These are phyloP conservation scores for Syrrhaptes paradoxus DNA, from an alignment of 2,113 vertebrate genomes.

Conservation along the genomic window DNA sequence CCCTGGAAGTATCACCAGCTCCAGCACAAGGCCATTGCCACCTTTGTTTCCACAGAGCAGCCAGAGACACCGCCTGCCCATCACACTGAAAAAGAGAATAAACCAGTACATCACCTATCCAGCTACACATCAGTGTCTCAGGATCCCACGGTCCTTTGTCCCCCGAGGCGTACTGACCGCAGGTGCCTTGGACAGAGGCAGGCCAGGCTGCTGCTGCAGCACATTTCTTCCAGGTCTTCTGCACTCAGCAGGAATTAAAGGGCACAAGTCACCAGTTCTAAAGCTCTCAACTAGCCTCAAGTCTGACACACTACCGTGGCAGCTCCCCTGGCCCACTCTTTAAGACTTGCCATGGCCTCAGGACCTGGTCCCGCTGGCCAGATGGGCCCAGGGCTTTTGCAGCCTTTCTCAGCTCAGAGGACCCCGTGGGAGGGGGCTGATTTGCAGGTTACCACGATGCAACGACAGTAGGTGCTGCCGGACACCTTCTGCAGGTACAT, in stretches of 20 bases:
- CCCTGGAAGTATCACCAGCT: not conserved
- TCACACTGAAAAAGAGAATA: not conserved
- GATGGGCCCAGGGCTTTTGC: not conserved
- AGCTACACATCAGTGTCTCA: not conserved
- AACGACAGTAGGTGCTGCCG: not conserved
- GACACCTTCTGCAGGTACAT: not conserved
- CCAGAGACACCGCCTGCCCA: not conserved
- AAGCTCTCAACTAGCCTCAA: not conserved
- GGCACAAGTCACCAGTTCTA: not conserved
- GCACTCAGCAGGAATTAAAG: not conserved
- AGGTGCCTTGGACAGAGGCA: not conserved
- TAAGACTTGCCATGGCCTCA: not conserved
- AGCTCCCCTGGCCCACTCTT: not conserved
- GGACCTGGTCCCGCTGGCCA: not conserved
- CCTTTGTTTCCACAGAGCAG: not conserved
- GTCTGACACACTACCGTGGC: not conserved
- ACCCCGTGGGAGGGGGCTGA: not conserved
- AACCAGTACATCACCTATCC: not conserved
- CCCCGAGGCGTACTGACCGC: rapidly evolving
- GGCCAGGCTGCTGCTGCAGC: not conserved
- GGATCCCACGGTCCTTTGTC: not conserved
- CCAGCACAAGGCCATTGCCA: not conserved
- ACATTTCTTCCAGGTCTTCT: not conserved
- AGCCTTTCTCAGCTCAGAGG: not conserved
- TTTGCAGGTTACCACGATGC: not conserved